Evolutionary conservation across 2,888 invertebrate species (phyloP).

Genomic region (Trichopoda pennipes): DNA sequence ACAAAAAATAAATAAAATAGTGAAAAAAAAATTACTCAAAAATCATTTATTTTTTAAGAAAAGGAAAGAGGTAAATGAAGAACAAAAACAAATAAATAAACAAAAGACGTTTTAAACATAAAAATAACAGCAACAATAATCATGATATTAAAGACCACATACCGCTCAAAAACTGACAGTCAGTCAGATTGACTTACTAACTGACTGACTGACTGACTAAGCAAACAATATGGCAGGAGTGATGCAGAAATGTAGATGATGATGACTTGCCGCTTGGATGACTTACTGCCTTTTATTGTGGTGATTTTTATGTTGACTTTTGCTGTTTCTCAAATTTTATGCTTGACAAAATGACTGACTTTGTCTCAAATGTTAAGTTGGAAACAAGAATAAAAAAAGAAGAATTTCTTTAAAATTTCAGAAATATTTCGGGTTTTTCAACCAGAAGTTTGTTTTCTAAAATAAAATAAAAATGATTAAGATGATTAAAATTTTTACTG

Average conservation of each 20-base stretch:
- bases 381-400: constrained; percentile 5
- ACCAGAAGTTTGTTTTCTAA: no score
- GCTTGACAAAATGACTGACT: constrained; percentile 37
- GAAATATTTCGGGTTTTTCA: no score
- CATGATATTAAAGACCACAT: constrained; percentile 46
- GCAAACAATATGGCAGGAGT: neutral
- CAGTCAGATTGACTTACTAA: neutral
- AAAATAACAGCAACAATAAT: constrained; percentile 23
- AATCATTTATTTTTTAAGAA: constrained; percentile 48
- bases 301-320: constrained; percentile 13
- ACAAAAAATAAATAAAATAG: constrained; percentile 23
- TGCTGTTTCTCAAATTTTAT: constrained; percentile 18
- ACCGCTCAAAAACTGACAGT: constrained; percentile 9
- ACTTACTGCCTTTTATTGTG: constrained; percentile 7
- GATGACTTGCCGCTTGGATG: constrained; percentile 32
- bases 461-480: no score
- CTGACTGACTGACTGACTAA: neutral
- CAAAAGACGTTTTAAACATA: constrained; percentile 58
- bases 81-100: constrained; percentile 44
- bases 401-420: neutral
- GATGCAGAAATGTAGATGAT: neutral
- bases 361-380: constrained; percentile 1
- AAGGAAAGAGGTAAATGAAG: constrained; percentile 34
- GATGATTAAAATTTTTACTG: no score
- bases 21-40: constrained; percentile 12